These are phyloP conservation scores for Vidua macroura DNA, from an alignment of 2,113 vertebrate genomes.

Conservation along the genomic window DNA sequence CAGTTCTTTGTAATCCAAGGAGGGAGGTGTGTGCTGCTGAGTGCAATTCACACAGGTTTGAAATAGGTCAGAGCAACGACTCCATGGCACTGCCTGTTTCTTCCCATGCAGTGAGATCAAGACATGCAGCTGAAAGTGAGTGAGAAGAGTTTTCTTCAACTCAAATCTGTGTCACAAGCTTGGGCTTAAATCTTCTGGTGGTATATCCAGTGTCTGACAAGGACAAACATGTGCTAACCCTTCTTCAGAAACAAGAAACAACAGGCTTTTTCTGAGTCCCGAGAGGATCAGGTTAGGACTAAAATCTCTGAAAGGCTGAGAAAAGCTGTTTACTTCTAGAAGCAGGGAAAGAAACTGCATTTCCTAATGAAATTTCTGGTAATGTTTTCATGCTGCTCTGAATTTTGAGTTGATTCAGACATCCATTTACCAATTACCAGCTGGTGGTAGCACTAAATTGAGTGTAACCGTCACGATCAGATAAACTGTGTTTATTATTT, in stretches of 20 bases:
- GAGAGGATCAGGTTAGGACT: neutral
- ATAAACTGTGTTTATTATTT: conserved; percentile 4
- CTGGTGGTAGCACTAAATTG: neutral
- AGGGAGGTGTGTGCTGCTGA: neutral
- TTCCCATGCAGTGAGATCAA: neutral
- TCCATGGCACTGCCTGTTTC: neutral
- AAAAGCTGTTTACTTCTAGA: neutral
- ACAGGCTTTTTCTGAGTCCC: neutral
- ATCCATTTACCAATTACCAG: neutral
- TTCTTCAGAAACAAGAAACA: neutral
- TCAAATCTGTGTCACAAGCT: neutral
- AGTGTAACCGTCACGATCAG: neutral
- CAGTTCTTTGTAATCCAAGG: neutral
- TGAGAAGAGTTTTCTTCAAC: neutral
- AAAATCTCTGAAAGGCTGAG: neutral
- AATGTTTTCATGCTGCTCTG: neutral
- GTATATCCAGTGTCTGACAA: neutral
- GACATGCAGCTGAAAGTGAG: neutral
- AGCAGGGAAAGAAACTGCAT: neutral
- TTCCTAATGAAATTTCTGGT: neutral
- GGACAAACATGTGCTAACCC: neutral
- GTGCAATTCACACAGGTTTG: neutral
- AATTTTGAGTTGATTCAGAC: neutral
- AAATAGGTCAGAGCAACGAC: neutral
- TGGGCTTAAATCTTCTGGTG: neutral